Evolutionary conservation across 2,797 vertebrate species (phyloP), one percentile per base, ranked within the genome.

Genomic region (Spheniscus humboldti): DNA sequence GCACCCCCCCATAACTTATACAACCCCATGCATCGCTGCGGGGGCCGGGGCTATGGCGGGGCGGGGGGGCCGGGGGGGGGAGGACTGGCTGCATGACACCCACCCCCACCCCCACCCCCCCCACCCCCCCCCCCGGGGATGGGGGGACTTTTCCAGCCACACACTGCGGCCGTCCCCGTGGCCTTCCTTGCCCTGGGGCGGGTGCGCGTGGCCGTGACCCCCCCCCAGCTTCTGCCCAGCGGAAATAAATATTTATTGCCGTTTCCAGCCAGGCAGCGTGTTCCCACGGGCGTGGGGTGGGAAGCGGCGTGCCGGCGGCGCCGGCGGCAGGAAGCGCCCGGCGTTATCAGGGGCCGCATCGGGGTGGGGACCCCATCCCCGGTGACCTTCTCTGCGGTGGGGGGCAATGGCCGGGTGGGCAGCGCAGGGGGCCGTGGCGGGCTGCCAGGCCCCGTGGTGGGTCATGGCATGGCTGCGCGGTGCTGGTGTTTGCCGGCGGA

Each of bases 171-270:
- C 27, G 0, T 11, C 15, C 37, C 50, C 0, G 1, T 5, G 47
- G 56, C 74, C 43, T 57, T 7, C 37, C 52, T 69, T 4, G 10
- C 33, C 23, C 31, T 3, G 37, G 37, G 37, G 37, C 37, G 10
- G 37, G 37, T 37, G 37, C 37, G 37, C 37, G 37, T 37, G 37
- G 37, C 37, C 37, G 37, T 86, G 86, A 86, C 73, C 68, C 35
- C 73, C 35, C 18, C 35, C 41, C 45, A 24, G 18, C 73, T 39
- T 39, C 66, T 5, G 0, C 15, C 18, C 76, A 9, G 28, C 0
- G 5, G 88, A 82, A 95, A 94, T 96, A 96, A 93, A 96, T 96
- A 96, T 95, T 96, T 96, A 96, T 96, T 94, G 86, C 13, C 0
- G 57, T 59, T 75, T 2, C 31, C 56, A 15, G 37, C n/a, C 41